phyloP scores from a whole-genome alignment of 2,113 vertebrate genomes.

The Macaca mulatta region DNA sequence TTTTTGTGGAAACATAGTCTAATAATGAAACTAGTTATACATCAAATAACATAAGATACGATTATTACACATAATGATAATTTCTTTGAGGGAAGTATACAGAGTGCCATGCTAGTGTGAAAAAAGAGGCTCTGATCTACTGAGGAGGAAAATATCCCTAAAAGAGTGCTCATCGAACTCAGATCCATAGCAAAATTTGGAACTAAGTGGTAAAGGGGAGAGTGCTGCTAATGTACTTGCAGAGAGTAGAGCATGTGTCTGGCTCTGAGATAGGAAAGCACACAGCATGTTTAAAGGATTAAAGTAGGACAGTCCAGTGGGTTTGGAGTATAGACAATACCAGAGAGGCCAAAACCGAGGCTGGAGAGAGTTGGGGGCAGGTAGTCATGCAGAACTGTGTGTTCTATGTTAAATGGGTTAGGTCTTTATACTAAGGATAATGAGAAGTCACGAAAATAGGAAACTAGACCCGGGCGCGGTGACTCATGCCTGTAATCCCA shows the following conservation, averaged over 20 bases:
- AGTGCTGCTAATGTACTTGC: not conserved
- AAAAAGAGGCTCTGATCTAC: accelerated
- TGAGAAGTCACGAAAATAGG: not conserved
- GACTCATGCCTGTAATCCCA: no score
- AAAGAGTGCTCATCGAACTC: not conserved
- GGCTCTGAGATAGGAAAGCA: not conserved
- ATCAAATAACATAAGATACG: not conserved
- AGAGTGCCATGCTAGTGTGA: not conserved
- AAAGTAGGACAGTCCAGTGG: not conserved
- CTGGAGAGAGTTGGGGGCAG: not conserved
- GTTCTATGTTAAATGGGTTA: not conserved
- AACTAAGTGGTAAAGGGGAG: not conserved
- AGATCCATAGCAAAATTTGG: not conserved
- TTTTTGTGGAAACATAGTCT: not conserved
- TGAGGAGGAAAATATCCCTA: not conserved
- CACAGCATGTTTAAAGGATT: not conserved
- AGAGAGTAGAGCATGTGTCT: not conserved
- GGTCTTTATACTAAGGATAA: not conserved
- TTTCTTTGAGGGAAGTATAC: not conserved
- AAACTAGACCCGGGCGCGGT: not conserved
- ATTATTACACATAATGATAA: not conserved
- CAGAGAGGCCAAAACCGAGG: not conserved
- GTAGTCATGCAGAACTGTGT: not conserved
- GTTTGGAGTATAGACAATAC: not conserved
- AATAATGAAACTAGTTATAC: not conserved